These are phyloP conservation scores for Chlorops oryzae DNA, from an alignment of 1,140 invertebrate species.

Conservation along the genomic window DNA sequence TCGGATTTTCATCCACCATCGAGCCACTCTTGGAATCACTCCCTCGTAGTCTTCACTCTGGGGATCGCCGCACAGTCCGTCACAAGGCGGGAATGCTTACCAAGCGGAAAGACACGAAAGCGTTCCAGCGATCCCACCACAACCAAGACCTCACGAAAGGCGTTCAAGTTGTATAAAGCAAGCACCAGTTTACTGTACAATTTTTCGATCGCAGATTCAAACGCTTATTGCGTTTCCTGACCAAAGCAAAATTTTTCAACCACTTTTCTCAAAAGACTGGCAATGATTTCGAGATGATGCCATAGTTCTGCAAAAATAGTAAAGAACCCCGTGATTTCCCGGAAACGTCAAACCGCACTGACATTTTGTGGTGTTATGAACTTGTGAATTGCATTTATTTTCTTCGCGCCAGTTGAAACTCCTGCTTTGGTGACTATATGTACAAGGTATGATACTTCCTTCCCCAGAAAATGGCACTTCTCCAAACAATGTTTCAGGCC, in stretches of 20 bases:
- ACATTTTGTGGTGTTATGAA: conserved; percentile 25
- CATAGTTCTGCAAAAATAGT: too few species aligned
- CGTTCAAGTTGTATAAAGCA: too few species aligned
- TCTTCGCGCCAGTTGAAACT: conserved; percentile 25
- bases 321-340: conserved; percentile 22
- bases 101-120: background rate
- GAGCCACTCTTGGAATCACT: background rate
- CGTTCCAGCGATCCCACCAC: background rate
- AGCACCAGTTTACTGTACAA: too few species aligned
- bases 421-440: conserved; percentile 30
- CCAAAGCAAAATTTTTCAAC: conserved; percentile 27
- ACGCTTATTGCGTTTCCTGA: too few species aligned
- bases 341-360: conserved; percentile 23
- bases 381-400: conserved; percentile 21
- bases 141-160: too few species aligned
- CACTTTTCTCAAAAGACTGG: conserved; percentile 15
- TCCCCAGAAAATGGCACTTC: conserved; percentile 32
- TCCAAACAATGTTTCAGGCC: conserved; percentile 28
- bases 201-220: too few species aligned
- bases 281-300: too few species aligned
- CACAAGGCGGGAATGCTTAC: background rate
- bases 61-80: background rate
- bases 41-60: background rate
- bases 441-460: conserved; percentile 29
- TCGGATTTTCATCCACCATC: background rate